Evolutionary conservation across 2,113 vertebrate genomes (phyloP).

Genomic region (Leucosticte australis): DNA sequence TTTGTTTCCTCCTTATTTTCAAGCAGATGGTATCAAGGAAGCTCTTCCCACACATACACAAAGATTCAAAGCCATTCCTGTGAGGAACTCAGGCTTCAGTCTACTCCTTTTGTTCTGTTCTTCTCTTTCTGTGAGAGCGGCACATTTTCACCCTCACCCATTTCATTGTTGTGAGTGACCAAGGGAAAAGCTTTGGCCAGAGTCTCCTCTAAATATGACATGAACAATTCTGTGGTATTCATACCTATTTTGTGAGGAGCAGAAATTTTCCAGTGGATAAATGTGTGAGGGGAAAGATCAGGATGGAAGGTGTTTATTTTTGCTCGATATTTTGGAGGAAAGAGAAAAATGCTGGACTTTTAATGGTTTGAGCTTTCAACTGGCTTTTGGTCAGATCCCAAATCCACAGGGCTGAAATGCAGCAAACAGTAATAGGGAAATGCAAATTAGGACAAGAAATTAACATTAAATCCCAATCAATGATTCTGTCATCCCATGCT

Average conservation of each 20-base stretch:
- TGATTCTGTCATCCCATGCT: not conserved
- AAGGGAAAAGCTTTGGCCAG: not conserved
- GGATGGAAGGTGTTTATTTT: not conserved
- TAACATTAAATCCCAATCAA: slow-evolving; percentile 9
- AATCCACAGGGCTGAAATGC: not conserved
- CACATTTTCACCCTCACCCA: not conserved
- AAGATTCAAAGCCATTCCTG: not conserved
- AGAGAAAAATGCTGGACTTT: not conserved
- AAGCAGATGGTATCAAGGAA: not conserved
- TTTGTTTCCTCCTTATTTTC: not conserved
- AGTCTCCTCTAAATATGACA: not conserved
- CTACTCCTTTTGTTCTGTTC: not conserved
- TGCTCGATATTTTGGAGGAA: not conserved
- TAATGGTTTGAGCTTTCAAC: not conserved
- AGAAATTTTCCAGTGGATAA: not conserved
- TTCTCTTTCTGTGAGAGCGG: not conserved
- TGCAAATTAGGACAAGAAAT: slow-evolving; percentile 24
- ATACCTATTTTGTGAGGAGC: not conserved
- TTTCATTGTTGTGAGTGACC: not conserved
- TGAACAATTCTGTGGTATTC: not conserved
- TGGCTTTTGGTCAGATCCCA: not conserved
- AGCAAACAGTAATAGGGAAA: not conserved
- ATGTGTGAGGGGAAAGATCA: not conserved
- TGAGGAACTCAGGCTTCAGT: not conserved
- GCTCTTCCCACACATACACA: not conserved